Conservation (phyloP, 1,140 invertebrate species). For the Steinernema feltiae region DNA sequence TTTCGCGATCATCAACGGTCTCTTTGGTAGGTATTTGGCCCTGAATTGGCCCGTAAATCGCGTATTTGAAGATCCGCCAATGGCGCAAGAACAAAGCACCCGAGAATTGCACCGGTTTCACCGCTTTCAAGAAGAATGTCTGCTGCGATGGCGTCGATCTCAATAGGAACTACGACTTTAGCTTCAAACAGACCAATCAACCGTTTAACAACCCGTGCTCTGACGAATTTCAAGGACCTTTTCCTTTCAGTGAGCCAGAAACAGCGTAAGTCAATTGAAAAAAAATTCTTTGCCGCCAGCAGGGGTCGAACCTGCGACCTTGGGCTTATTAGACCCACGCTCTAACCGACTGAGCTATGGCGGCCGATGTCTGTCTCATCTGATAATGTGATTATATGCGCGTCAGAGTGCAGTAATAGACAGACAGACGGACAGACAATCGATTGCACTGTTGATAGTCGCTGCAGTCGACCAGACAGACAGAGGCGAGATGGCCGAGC, state of each 20-base stretch:
- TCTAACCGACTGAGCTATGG: neutral
- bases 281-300: neutral
- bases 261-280: constrained; percentile 29
- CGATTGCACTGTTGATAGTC: too few relatives aligned
- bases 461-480: too few relatives aligned
- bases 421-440: too few relatives aligned
- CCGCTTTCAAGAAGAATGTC: constrained; percentile 33
- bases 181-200: constrained; percentile 43
- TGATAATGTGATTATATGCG: too few relatives aligned
- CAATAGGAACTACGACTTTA: constrained; percentile 50
- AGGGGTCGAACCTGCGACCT: constrained; percentile 35
- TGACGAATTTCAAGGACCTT: constrained; percentile 51
- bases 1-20: constrained; percentile 60
- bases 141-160: constrained; percentile 55
- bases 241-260: constrained; percentile 51
- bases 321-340: constrained; percentile 34
- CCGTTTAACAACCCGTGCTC: constrained; percentile 54
- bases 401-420: too few relatives aligned
- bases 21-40: constrained; percentile 42
- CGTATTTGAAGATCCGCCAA: constrained; percentile 40
- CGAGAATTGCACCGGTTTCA: constrained; percentile 45
- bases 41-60: neutral
- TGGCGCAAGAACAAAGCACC: constrained; percentile 52
- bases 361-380: too few relatives aligned
- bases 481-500: too few relatives aligned